Conservation (phyloP, 2,113 vertebrate genomes). For the Diphyllodes magnificus region DNA sequence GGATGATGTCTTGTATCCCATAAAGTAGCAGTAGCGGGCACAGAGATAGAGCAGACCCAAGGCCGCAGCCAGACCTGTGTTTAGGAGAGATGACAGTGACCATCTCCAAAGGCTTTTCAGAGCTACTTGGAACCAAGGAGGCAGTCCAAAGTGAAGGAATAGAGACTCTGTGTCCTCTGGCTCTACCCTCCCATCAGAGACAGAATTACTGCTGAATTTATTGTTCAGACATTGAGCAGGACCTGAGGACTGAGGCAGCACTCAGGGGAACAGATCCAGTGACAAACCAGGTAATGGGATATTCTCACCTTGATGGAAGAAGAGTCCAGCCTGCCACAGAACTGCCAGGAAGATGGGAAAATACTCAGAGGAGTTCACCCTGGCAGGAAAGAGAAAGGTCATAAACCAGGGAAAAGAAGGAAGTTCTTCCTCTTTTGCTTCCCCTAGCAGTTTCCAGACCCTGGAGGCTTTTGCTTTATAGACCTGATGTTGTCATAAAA, state of each 20-base stretch:
- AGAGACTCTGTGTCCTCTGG: neutral
- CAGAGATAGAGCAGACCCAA: constrained; percentile 82
- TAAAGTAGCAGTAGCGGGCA: constrained; percentile 81
- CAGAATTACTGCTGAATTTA: neutral
- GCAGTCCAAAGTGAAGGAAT: neutral
- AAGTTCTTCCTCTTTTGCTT: neutral
- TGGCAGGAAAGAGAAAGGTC: constrained; percentile 38
- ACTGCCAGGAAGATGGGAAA: constrained; percentile 85
- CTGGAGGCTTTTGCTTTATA: neutral
- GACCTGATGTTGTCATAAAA: neutral
- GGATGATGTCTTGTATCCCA: constrained; percentile 75
- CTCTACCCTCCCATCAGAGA: neutral
- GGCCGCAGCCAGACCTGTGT: constrained; percentile 73
- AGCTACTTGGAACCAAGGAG: neutral
- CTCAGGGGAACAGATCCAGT: neutral
- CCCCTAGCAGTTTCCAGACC: neutral
- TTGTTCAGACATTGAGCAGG: neutral
- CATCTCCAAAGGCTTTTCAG: neutral
- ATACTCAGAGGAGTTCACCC: constrained; percentile 88
- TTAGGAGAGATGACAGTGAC: neutral
- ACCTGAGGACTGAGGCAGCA: neutral
- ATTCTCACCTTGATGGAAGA: constrained; percentile 83
- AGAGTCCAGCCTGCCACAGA: constrained; percentile 86
- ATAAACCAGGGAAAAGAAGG: neutral
- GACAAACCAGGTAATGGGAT: neutral